Evolutionary conservation across 2,888 invertebrate genomes (phyloP), one percentile per base, ranked within the genome.

Genomic region (Lasioglossum morio): DNA sequence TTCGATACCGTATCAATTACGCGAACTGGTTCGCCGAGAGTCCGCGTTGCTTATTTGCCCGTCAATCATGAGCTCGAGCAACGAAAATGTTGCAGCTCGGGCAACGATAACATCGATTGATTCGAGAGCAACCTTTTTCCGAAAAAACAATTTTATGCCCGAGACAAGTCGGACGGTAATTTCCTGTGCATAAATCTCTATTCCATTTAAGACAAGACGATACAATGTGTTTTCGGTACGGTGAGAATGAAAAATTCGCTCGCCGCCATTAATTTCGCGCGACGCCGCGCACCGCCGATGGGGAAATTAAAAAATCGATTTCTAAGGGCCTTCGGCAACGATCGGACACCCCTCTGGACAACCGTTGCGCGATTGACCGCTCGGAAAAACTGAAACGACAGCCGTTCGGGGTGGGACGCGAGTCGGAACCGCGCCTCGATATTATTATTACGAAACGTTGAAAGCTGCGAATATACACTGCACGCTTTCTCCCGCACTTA

Each of bases 1-100:
- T 77, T 53, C 10, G 69, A 37, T 70, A 27, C 27, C 46, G 19
- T 77, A 84, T 48, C 81, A 81, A 81, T 84, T 84, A 84, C 66
- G 53, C 53, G 53, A n/a, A 37, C 81, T 48, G 34, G 72, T 48
- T 69, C 60, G 3, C 30, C 19, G 3, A 27, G 37, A 30, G 63
- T 57, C 37, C 34, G 80, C 48, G 43, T 72, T 34, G 37, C 72
- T 53, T 66, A 79, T 76, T 81, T 76, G 10, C 80, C 48, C 40
- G 80, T 63, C 80, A 34, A 80, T 83, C 70, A 53, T 43, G 53
- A n/a, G 27, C 23, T 23, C 4, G 10, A 23, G 7, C 7, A 30
- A 63, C 40, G 72, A 53, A 60, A 81, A 72, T 46, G 4, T 30
- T 37, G 30, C 23, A 27, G 30, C 48, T 19, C n/a, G n/a, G n/a